Evolutionary conservation across 2,797 vertebrate species (phyloP), one percentile per base, ranked within the genome.

Genomic region (Pipistrellus pipistrellus): DNA sequence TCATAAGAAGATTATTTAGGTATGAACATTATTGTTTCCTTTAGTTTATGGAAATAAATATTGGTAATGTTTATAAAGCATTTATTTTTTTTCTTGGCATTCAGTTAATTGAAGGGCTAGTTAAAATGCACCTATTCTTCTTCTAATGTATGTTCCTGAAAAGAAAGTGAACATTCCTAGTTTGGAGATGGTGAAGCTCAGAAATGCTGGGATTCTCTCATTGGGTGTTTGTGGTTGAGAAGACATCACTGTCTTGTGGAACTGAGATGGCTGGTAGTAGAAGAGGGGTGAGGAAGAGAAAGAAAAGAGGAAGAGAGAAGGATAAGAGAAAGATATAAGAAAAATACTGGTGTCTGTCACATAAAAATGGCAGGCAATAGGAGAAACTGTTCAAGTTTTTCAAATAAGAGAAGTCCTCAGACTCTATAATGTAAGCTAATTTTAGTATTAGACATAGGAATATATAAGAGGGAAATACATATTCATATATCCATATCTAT

Each of bases 1-100:
- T 62, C 94, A 53, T 27, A 62, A 90, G 20, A 32, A 72, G 23
- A 66, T 38, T 69, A 69, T 87, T 94, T 88, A 77, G 23, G 64
- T 69, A 91, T 69, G 23, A 62, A 95, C 82, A 20, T 51, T 32
- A 8, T 62, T 69, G 10, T 86, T 95, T 82, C 75, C 35, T 13
- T 90, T 84, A 53, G 30, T 76, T 78, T 91, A 69, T 82, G 35
- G 32, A 88, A 81, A 57, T 51, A 51, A 9, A 73, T 85, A 38
- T 88, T 85, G 27, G 18, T 25, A 11, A 59, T 44, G 38, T 85
- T 86, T 76, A 64, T 71, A 66, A 85, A 80, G 12, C 15, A 38
- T 13, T 41, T 38, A 12, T 27, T 64, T 21, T 76, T 76, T 38
- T 15, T 0, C 25, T 14, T 10, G 32, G 8, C 9, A 68, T 21